Evolutionary conservation across 2,113 vertebrate genomes (phyloP).

Genomic region (Cyanoramphus novaezelandiae): DNA sequence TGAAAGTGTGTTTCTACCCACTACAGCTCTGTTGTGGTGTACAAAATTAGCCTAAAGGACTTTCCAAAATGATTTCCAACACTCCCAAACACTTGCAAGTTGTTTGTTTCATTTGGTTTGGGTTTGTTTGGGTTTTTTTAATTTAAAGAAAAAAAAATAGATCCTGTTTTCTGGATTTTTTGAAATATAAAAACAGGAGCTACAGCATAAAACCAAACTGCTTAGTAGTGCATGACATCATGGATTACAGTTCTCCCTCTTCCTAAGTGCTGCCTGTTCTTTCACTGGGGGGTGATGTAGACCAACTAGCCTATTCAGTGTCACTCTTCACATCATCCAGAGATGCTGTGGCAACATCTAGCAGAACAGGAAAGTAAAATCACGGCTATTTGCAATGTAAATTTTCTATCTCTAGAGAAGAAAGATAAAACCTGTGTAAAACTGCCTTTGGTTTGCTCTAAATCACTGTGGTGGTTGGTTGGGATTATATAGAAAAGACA

Average conservation of each 20-base stretch:
- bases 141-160: neutral
- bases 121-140: neutral
- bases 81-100: constrained; percentile 27
- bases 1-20: neutral
- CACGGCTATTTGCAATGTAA: neutral
- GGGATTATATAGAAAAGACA: neutral
- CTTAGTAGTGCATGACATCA: neutral
- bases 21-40: constrained; percentile 31
- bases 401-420: neutral
- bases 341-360: neutral
- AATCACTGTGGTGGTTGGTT: neutral
- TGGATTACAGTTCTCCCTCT: neutral
- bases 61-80: constrained; percentile 27
- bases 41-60: constrained; percentile 13
- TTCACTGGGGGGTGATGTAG: neutral
- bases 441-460: neutral
- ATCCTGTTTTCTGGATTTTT: neutral
- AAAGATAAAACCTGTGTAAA: neutral
- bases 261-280: neutral
- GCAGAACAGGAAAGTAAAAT: neutral
- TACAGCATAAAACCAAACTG: neutral
- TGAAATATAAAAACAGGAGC: neutral
- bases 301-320: too few relatives aligned
- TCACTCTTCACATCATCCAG: neutral
- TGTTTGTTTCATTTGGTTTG: constrained; percentile 8